phyloP scores from a whole-genome alignment of 2,113 vertebrate genomes.

The Aphyosemion australe region DNA sequence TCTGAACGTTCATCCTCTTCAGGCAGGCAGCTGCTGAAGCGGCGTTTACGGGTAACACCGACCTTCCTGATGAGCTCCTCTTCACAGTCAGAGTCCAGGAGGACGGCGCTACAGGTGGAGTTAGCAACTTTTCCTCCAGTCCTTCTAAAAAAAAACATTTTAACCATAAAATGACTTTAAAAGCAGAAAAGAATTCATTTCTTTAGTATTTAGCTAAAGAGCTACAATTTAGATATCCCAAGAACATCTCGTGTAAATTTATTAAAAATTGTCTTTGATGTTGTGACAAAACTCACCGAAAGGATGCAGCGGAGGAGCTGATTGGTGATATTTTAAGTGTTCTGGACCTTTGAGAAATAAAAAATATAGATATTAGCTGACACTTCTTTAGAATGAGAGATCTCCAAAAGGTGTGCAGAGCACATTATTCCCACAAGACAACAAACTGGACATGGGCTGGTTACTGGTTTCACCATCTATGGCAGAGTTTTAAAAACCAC shows the following conservation, averaged over 20 bases:
- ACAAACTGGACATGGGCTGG: too few relatives aligned
- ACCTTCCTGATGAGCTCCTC: conserved; percentile 86
- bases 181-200: background rate
- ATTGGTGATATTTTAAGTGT: conserved; percentile 90
- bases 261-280: too few relatives aligned
- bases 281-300: conserved; percentile 84
- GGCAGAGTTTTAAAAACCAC: too few relatives aligned
- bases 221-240: too few relatives aligned
- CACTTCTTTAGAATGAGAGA: too few relatives aligned
- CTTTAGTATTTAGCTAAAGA: too few relatives aligned
- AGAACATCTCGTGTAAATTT: too few relatives aligned
- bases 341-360: conserved; percentile 81
- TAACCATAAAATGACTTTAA: background rate
- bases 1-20: conserved; percentile 75
- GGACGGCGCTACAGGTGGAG: conserved; percentile 70
- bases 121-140: conserved; percentile 79
- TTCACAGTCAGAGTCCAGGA: conserved; percentile 91
- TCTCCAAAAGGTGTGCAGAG: too few relatives aligned
- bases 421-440: too few relatives aligned
- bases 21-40: conserved; percentile 75
- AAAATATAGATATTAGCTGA: background rate
- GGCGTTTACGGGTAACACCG: conserved; percentile 78
- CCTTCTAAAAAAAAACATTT: conserved; percentile 31
- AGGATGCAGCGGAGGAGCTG: conserved; percentile 84
- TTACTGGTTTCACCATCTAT: too few relatives aligned